phyloP scores from a whole-genome alignment of 1,140 invertebrate species.

The Calliopsis andreniformis region DNA sequence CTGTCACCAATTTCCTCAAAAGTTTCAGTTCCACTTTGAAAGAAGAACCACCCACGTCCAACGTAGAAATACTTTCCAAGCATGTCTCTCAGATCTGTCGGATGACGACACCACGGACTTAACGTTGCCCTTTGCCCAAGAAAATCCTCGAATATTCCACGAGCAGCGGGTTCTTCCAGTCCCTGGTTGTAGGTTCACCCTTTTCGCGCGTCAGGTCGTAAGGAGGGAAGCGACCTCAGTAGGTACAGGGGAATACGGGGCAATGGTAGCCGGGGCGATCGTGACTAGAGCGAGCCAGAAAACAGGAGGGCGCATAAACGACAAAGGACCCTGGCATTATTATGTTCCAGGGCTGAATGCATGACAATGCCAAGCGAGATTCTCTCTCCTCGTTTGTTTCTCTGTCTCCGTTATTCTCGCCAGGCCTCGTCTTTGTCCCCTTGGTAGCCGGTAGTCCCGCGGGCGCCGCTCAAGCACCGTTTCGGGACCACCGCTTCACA shows the following conservation, averaged over 20 bases:
- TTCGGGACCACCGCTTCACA: conserved; percentile 66
- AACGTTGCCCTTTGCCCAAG: not conserved
- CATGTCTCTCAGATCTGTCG: too few relatives aligned
- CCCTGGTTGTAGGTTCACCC: too few relatives aligned
- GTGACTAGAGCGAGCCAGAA: conserved; percentile 57
- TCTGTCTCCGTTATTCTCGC: conserved; percentile 19
- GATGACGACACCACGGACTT: too few relatives aligned
- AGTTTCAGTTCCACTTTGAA: too few relatives aligned
- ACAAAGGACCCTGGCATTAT: conserved; percentile 73
- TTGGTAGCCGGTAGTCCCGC: conserved; percentile 46
- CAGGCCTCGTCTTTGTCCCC: conserved; percentile 38
- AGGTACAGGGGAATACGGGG: conserved; percentile 46
- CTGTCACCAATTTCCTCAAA: too few relatives aligned
- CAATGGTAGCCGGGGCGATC: conserved; percentile 49
- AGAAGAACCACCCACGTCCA: too few relatives aligned
- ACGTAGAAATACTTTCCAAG: too few relatives aligned
- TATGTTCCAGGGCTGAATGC: conserved; percentile 69
- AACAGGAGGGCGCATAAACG: conserved; percentile 67
- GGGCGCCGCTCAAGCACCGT: conserved; percentile 63
- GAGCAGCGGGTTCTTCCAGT: not conserved
- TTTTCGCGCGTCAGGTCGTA: conserved; percentile 8
- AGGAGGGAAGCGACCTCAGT: conserved; percentile 29
- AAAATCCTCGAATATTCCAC: not conserved
- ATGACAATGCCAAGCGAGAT: conserved; percentile 69
- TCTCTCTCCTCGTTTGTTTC: conserved; percentile 31